Conservation (phyloP, 2,888 invertebrate species). For the Oscheius sp. region DNA sequence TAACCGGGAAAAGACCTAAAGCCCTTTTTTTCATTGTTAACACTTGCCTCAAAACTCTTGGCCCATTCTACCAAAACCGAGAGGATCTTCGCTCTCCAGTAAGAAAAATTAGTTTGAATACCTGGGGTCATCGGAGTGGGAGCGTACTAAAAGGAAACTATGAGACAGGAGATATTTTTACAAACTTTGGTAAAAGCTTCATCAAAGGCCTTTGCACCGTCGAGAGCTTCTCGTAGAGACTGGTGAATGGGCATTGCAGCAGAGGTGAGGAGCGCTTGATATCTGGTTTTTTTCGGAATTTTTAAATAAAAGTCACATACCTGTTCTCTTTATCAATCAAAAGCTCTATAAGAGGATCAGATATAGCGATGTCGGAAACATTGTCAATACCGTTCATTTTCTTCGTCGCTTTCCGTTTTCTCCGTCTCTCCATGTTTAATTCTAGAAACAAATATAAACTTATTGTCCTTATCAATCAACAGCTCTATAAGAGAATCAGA, state of each 20-base stretch:
- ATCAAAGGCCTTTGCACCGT: conserved; percentile 42
- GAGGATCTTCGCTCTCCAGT: conserved; percentile 68
- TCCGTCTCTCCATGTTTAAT: conserved; percentile 65
- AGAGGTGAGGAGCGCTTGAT: conserved; percentile 47
- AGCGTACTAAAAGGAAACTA: conserved; percentile 20
- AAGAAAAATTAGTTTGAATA: conserved; percentile 61
- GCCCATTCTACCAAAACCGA: conserved; percentile 68
- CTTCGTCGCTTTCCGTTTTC: conserved; percentile 59
- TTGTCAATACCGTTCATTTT: conserved; percentile 38
- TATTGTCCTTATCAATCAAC: conserved; percentile 46
- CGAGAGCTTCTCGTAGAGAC: conserved; percentile 44
- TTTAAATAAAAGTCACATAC: conserved; percentile 24
- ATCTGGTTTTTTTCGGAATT: conserved; percentile 37
- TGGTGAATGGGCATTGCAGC: conserved; percentile 47
- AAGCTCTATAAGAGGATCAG: conserved; percentile 54
- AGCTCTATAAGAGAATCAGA: conserved; percentile 54
- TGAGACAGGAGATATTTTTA: not conserved
- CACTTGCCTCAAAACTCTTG: conserved; percentile 63
- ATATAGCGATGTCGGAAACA: conserved; percentile 30
- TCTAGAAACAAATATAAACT: conserved; percentile 48
- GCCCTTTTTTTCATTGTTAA: not conserved
- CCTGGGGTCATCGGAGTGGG: conserved; percentile 43
- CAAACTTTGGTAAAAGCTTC: conserved; percentile 45
- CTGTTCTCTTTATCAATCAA: conserved; percentile 47
- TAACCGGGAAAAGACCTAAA: conserved; percentile 51